Percentiles rank a stretch among this genome's conserved stretches.
Conservation (phyloP, 1,140 invertebrate species). For the silkworm (Bombyx mori) region ASM3026992v2 NC_085125.1:6288001-6288500, state of each 20-base stretch:
- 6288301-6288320: conserved; percentile 22
- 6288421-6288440: conserved; percentile 89
- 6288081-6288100: no score
- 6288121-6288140: conserved; percentile 1
- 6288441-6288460: conserved; percentile 82
- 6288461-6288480: conserved; percentile 74
- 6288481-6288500: conserved; percentile 71
- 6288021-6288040: no score
- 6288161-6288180: conserved; percentile 4
- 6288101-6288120: background rate
- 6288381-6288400: conserved; percentile 80
- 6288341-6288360: conserved; percentile 85
- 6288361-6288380: conserved; percentile 82
- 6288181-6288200: conserved; percentile 6
- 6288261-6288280: no score
- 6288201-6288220: conserved; percentile 1
- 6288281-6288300: background rate
- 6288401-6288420: conserved; percentile 86
- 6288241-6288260: no score
- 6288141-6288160: background rate
- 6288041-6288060: no score
- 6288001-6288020: no score
- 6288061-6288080: no score
- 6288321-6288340: conserved; percentile 51
- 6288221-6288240: no score